phyloP scores from a whole-genome alignment of 2,797 vertebrate species.

The Fundulus diaphanus region DNA sequence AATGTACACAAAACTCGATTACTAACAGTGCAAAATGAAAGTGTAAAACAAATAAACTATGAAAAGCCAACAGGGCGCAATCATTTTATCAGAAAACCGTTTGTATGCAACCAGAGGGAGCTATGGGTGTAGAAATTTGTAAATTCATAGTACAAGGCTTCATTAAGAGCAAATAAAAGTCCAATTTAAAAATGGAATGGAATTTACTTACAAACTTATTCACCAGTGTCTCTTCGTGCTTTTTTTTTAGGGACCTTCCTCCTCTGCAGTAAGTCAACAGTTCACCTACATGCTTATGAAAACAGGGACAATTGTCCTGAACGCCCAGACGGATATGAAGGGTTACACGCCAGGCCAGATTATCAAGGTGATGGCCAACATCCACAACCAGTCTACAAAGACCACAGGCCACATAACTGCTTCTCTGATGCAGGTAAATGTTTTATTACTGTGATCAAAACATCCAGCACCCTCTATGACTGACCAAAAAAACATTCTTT shows the following conservation, averaged over 20 bases:
- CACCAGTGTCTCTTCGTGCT: background rate
- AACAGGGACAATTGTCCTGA: slow-evolving; percentile 87
- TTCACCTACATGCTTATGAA: slow-evolving; percentile 95
- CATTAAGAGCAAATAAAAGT: background rate
- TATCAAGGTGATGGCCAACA: slow-evolving; percentile 85
- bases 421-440: slow-evolving; percentile 89
- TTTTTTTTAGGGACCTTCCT: slow-evolving; percentile 82
- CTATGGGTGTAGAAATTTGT: too few relatives aligned
- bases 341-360: slow-evolving; percentile 91
- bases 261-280: slow-evolving; percentile 86
- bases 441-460: background rate
- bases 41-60: too few relatives aligned
- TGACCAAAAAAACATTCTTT: too few relatives aligned
- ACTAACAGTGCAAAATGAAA: too few relatives aligned
- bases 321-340: slow-evolving; percentile 84
- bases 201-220: background rate
- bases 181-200: background rate
- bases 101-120: too few relatives aligned
- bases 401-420: slow-evolving; percentile 87
- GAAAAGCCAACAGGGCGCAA: too few relatives aligned
- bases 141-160: too few relatives aligned
- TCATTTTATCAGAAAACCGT: too few relatives aligned
- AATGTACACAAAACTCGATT: too few relatives aligned
- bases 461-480: too few relatives aligned
- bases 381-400: slow-evolving; percentile 93